Evolutionary conservation across 2,888 invertebrate species (phyloP).

Genomic region (Petrophora chlorosata): DNA sequence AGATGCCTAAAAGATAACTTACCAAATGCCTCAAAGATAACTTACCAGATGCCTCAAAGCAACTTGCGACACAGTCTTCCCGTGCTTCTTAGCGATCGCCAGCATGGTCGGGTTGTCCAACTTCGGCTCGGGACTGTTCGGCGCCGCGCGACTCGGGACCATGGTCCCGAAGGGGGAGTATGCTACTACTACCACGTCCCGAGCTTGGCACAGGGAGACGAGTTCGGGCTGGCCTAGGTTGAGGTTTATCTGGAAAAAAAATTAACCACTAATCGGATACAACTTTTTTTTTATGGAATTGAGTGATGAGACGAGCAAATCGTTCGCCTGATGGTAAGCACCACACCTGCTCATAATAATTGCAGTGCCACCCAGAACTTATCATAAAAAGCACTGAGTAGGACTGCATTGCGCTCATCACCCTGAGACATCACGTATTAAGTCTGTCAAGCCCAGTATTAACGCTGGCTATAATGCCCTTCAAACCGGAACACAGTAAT

Average conservation of each 20-base stretch:
- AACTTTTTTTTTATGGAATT: too few relatives aligned
- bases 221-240: conserved; percentile 87
- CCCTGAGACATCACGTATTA: too few relatives aligned
- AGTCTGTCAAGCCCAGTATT: too few relatives aligned
- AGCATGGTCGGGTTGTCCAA: conserved; percentile 78
- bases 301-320: too few relatives aligned
- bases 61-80: conserved; percentile 86
- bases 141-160: conserved; percentile 70
- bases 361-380: too few relatives aligned
- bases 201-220: conserved; percentile 84
- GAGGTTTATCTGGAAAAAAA: conserved; percentile 74
- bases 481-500: too few relatives aligned
- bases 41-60: conserved; percentile 49
- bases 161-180: conserved; percentile 87
- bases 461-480: too few relatives aligned
- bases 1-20: conserved; percentile 28
- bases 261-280: too few relatives aligned
- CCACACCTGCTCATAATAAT: too few relatives aligned
- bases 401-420: too few relatives aligned
- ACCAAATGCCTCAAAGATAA: conserved; percentile 44
- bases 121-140: conserved; percentile 79
- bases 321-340: too few relatives aligned
- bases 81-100: conserved; percentile 84
- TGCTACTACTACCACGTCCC: conserved; percentile 83
- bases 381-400: too few relatives aligned